phyloP scores from a whole-genome alignment of 2,113 vertebrate species.

The Orcinus orca region DNA sequence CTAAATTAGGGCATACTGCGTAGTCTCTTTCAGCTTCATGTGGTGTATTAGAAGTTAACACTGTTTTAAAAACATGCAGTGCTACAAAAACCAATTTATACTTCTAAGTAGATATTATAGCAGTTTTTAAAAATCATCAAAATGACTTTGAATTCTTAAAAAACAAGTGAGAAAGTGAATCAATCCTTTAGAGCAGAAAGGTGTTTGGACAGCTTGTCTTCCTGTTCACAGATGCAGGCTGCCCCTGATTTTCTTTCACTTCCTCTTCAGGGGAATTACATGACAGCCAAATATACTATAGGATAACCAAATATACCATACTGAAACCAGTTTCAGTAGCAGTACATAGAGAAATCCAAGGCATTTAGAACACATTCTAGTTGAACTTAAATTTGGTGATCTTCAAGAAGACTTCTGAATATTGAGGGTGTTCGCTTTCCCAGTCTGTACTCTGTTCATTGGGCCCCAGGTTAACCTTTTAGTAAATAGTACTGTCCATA shows the following conservation, averaged over 20 bases:
- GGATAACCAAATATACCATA: not conserved
- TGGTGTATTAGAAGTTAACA: not conserved
- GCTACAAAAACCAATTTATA: not conserved
- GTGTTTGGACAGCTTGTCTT: not conserved
- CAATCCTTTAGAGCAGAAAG: conserved; percentile 3
- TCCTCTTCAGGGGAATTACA: not conserved
- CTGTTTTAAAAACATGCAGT: not conserved
- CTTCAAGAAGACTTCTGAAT: not conserved
- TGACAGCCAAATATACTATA: not conserved
- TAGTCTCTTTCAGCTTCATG: not conserved
- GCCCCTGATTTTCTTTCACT: not conserved
- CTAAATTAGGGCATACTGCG: not conserved
- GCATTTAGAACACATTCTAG: not conserved
- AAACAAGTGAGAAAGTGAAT: not conserved
- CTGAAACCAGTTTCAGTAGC: not conserved
- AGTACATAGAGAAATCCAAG: not conserved
- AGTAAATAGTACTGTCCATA: not conserved
- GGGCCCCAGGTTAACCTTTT: not conserved
- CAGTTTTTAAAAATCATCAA: not conserved
- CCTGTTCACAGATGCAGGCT: not conserved
- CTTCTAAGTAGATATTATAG: not conserved
- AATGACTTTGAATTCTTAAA: not conserved
- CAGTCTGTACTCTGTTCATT: not conserved
- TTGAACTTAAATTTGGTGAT: not conserved
- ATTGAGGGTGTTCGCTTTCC: not conserved